A percentile compares a stretch with the other conserved stretches of the same genome.
Evolutionary conservation across 2,113 vertebrate species (phyloP).

Genomic region (Tyto alba): DNA sequence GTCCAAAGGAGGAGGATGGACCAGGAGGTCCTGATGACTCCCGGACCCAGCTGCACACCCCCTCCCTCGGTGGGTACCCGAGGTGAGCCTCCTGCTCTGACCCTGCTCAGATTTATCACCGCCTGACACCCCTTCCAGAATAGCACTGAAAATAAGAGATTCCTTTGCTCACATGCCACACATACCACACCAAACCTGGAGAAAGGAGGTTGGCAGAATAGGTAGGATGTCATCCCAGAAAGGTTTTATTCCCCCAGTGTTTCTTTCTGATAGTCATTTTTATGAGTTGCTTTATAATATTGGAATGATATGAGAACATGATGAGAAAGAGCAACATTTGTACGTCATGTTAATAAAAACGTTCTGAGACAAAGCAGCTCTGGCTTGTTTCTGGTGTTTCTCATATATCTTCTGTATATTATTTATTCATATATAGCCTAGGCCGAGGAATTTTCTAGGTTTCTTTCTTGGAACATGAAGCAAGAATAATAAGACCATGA

Average conservation of each 20-base stretch:
- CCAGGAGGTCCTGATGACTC: neutral
- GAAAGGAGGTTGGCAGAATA: neutral
- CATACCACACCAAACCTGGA: conserved; percentile 35
- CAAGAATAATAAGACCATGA: neutral
- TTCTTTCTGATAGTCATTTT: conserved; percentile 41
- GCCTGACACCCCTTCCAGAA: neutral
- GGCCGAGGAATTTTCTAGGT: neutral
- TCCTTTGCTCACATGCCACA: neutral
- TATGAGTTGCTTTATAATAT: conserved; percentile 5
- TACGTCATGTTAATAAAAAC: conserved; percentile 33
- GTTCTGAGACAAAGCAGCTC: conserved; percentile 31
- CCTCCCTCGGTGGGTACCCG: neutral
- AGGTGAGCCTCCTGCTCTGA: neutral
- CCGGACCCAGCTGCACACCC: neutral
- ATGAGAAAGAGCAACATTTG: conserved; percentile 8
- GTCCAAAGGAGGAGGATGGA: neutral
- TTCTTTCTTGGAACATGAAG: neutral
- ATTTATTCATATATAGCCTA: neutral
- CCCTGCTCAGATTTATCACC: neutral
- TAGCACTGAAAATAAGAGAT: neutral
- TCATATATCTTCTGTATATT: neutral
- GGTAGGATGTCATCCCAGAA: neutral
- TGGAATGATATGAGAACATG: conserved; percentile 11
- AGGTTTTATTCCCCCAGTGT: neutral
- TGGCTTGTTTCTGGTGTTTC: neutral